A percentile compares a stretch with the other conserved stretches of the same genome.
Evolutionary conservation across 2,797 vertebrate genomes (phyloP).

Genomic region (Sitta carolinensis): DNA sequence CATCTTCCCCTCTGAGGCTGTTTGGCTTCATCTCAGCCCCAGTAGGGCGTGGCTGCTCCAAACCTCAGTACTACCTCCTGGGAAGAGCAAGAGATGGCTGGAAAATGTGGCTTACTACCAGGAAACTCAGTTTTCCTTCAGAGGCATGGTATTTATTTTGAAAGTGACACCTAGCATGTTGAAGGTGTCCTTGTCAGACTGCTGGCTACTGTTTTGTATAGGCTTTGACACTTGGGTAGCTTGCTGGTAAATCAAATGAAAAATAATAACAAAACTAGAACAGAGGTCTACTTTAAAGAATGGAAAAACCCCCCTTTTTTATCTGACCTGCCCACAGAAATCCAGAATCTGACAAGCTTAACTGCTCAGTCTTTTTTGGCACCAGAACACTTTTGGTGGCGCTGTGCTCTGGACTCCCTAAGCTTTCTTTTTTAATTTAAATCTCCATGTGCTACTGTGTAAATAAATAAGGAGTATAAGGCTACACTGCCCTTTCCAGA

Average conservation of each 20-base stretch:
- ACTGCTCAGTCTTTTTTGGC: background rate
- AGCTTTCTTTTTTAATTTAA: background rate
- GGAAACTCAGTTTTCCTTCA: background rate
- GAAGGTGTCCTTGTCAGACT: background rate
- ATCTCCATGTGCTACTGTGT: background rate
- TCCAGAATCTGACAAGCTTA: background rate
- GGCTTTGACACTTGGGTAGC: background rate
- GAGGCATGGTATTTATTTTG: constrained; percentile 21
- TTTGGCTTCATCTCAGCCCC: background rate
- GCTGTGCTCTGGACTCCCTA: background rate
- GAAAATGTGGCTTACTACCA: background rate
- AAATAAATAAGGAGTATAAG: constrained; percentile 46
- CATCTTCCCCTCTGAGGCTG: background rate
- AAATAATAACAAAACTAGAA: background rate
- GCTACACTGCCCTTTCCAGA: background rate
- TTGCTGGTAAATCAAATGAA: background rate
- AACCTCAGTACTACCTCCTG: background rate
- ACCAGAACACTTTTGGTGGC: background rate
- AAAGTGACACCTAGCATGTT: background rate
- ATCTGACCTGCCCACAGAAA: background rate
- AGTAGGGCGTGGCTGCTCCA: background rate
- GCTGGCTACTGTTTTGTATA: background rate
- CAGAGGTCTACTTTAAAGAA: background rate
- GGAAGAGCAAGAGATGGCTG: background rate
- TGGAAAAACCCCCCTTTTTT: background rate